These are phyloP conservation scores for Chelidonichthys spinosus DNA, from an alignment of 2,797 vertebrate genomes.

Conservation along the genomic window DNA sequence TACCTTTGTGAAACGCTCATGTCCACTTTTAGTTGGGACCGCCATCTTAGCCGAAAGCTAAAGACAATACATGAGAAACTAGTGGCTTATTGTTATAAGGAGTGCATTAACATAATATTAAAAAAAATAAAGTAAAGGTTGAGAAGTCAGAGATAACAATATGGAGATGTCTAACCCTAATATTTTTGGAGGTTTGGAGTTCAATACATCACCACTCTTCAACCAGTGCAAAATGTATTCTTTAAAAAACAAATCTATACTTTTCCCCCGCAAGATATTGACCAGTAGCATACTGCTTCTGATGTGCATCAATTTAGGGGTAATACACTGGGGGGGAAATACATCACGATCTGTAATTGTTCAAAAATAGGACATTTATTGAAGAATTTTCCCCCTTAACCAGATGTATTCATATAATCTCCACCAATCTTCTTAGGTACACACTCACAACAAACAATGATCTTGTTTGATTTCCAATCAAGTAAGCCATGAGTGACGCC, in stretches of 20 bases:
- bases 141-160: not conserved
- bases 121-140: conserved; percentile 4
- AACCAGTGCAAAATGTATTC: not conserved
- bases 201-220: not conserved
- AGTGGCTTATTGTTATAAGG: not conserved
- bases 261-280: not conserved
- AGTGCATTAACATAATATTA: not conserved
- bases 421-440: not conserved
- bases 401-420: not conserved
- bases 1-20: not conserved
- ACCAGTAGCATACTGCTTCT: not conserved
- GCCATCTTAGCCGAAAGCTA: not conserved
- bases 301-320: not conserved
- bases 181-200: not conserved
- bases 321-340: not conserved
- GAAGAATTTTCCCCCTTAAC: not conserved
- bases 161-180: not conserved
- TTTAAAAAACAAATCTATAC: not conserved
- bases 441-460: not conserved
- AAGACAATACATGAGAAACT: not conserved
- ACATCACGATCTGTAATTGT: no score
- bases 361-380: no score
- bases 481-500: not conserved
- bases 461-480: not conserved
- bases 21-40: not conserved